These are phyloP conservation scores for Catamblyrhynchus diadema DNA, from an alignment of 2,797 vertebrate genomes.

Conservation along the genomic window DNA sequence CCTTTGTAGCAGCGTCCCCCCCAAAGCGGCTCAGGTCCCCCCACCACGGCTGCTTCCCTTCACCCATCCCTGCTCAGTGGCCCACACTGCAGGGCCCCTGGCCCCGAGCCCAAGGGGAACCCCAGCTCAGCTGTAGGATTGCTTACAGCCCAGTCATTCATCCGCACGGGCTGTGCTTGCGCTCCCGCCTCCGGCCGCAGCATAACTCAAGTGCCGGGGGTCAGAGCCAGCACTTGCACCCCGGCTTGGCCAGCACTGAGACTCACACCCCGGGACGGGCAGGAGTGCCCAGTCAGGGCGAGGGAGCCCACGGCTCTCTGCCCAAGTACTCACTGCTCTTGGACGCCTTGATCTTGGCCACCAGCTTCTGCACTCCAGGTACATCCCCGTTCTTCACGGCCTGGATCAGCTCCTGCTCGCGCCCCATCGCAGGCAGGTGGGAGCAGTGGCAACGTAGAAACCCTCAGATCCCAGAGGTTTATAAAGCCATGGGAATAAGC, in stretches of 20 bases:
- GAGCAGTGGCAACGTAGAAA: rapidly evolving
- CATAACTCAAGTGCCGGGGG: rapidly evolving
- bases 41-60: background rate
- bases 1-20: background rate
- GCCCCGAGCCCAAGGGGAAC: background rate
- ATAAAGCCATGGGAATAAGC: slow-evolving; percentile 44
- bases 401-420: slow-evolving; percentile 81
- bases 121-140: background rate
- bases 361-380: slow-evolving; percentile 77
- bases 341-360: slow-evolving; percentile 78
- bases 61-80: background rate
- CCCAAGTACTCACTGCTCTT: slow-evolving; percentile 78
- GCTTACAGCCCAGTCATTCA: background rate
- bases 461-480: background rate
- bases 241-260: rapidly evolving
- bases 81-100: background rate
- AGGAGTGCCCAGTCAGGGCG: background rate
- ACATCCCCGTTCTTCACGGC: slow-evolving; percentile 81
- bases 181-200: rapidly evolving
- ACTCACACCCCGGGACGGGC: background rate
- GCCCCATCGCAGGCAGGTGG: slow-evolving; percentile 72
- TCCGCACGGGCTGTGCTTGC: background rate
- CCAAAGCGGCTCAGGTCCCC: background rate
- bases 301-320: background rate
- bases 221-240: background rate